phyloP scores from a whole-genome alignment of 2,888 invertebrate species.

The Patella caerulea region DNA sequence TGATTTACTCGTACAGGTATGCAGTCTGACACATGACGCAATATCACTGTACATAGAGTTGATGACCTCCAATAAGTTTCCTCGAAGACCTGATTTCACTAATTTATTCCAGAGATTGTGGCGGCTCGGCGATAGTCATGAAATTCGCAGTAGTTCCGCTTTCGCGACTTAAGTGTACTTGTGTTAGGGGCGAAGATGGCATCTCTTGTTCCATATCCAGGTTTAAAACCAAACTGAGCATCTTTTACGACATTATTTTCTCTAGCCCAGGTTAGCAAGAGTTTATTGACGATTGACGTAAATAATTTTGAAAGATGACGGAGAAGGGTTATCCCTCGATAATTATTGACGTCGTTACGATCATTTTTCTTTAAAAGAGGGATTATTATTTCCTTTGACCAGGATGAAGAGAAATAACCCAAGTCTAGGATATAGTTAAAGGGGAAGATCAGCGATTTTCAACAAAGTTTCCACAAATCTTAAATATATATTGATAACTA shows the following conservation, averaged over 20 bases:
- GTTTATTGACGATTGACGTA: too few species aligned
- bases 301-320: too few species aligned
- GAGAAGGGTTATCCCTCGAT: too few species aligned
- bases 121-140: not conserved
- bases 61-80: not conserved
- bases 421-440: too few species aligned
- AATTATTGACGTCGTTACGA: too few species aligned
- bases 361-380: too few species aligned
- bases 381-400: too few species aligned
- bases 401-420: too few species aligned
- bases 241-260: not conserved
- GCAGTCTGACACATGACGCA: not conserved
- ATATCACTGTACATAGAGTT: not conserved
- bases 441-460: too few species aligned
- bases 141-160: not conserved
- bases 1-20: too few species aligned
- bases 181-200: not conserved
- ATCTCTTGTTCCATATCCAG: not conserved
- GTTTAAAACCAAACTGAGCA: not conserved
- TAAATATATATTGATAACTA: too few species aligned
- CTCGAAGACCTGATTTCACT: not conserved
- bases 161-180: not conserved
- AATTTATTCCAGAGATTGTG: not conserved
- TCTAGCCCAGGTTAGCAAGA: not conserved
- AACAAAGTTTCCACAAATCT: too few species aligned